These are phyloP conservation scores for Smittia aterrima DNA, from an alignment of 2,888 invertebrate genomes.

Conservation along the genomic window DNA sequence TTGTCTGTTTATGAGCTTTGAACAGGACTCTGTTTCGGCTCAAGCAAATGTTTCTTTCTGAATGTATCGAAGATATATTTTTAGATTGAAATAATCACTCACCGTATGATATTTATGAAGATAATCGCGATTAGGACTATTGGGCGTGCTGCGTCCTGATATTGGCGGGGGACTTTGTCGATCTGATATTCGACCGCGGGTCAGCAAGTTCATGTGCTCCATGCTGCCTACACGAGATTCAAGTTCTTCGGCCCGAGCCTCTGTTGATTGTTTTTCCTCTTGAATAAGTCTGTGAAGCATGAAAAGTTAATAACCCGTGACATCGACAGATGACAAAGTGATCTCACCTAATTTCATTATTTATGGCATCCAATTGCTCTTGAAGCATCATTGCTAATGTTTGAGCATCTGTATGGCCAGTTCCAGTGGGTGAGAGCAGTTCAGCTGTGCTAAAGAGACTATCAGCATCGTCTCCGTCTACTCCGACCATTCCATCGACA, in stretches of 20 bases:
- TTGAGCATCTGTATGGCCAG: constrained; percentile 87
- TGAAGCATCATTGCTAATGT: constrained; percentile 98
- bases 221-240: constrained; percentile 93
- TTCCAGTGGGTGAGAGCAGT: constrained; percentile 63
- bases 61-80: background rate
- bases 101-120: constrained; percentile 96
- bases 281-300: constrained; percentile 61
- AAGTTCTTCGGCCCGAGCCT: constrained; percentile 94
- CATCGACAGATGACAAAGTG: constrained; percentile 49
- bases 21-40: too few relatives aligned
- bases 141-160: constrained; percentile 86
- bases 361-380: constrained; percentile 98
- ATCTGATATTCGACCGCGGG: constrained; percentile 66
- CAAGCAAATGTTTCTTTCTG: too few relatives aligned
- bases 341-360: constrained; percentile 85
- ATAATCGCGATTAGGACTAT: constrained; percentile 78
- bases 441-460: constrained; percentile 72
- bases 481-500: constrained; percentile 78
- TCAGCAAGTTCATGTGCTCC: constrained; percentile 87
- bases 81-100: constrained; percentile 53
- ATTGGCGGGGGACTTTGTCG: constrained; percentile 79
- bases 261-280: constrained; percentile 96
- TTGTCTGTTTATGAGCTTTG: background rate
- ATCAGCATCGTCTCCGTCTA: constrained; percentile 77
- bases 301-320: constrained; percentile 52